A percentile compares a stretch with the other conserved stretches of the same genome.
Evolutionary conservation across 2,888 invertebrate genomes (phyloP).

Genomic region (Melinaea menophilus): DNA sequence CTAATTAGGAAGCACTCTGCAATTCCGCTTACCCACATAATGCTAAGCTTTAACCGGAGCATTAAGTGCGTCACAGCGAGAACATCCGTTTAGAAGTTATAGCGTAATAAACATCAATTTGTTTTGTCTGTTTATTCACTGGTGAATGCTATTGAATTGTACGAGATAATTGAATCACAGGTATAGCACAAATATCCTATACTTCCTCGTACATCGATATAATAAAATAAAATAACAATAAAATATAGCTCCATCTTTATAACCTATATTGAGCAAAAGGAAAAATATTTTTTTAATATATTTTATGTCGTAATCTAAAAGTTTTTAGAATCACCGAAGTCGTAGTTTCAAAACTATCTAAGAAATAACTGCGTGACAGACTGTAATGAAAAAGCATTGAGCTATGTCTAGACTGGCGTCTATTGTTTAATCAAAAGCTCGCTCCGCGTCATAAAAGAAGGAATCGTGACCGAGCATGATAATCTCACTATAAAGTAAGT

Average conservation of each 20-base stretch:
- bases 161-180: background rate
- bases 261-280: too few relatives aligned
- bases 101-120: conserved; percentile 3
- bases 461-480: too few relatives aligned
- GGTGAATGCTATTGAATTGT: background rate
- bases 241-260: too few relatives aligned
- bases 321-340: too few relatives aligned
- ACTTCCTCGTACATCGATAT: background rate
- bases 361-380: conserved; percentile 1
- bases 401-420: background rate
- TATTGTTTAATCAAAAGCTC: background rate
- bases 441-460: background rate
- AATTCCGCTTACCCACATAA: conserved; percentile 1
- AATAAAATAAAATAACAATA: background rate
- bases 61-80: conserved; percentile 7
- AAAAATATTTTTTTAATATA: too few relatives aligned
- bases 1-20: conserved; percentile 5
- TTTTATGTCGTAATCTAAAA: too few relatives aligned
- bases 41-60: conserved; percentile 6
- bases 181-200: background rate
- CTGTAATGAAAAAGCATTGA: background rate
- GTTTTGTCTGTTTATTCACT: conserved; percentile 1
- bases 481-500: too few relatives aligned
- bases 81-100: conserved; percentile 4
- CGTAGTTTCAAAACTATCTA: background rate